These are phyloP conservation scores for Silurus meridionalis DNA, from an alignment of 2,113 vertebrate genomes.

Conservation along the genomic window DNA sequence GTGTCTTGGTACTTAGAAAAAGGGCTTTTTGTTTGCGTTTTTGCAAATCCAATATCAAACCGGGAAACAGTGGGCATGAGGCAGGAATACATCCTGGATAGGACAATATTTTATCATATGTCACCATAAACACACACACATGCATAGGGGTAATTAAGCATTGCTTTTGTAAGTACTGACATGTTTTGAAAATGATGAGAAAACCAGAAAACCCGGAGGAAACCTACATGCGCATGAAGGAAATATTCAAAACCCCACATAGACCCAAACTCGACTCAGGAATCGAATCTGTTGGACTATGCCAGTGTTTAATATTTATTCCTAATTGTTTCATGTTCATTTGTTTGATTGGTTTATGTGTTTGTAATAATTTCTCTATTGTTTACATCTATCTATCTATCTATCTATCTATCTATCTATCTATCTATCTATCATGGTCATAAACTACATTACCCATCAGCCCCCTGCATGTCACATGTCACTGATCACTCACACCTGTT, in stretches of 20 bases:
- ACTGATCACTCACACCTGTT: no score
- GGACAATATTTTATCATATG: not conserved
- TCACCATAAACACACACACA: not conserved
- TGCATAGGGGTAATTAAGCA: not conserved
- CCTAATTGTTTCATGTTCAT: not conserved
- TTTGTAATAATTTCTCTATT: no score
- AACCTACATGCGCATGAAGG: not conserved
- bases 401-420: no score
- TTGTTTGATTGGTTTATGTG: not conserved
- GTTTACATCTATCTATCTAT: not conserved
- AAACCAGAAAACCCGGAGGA: not conserved
- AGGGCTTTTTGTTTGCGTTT: not conserved
- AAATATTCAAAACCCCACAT: not conserved
- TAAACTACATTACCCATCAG: no score
- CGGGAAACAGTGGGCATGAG: not conserved
- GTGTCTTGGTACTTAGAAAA: not conserved
- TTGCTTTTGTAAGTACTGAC: not conserved
- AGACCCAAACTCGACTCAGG: not conserved
- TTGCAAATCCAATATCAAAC: not conserved
- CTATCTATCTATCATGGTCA: no score
- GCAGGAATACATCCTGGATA: not conserved
- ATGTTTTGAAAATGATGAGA: not conserved
- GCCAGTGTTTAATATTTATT: not conserved
- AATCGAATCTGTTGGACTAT: not conserved
- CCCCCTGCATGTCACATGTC: no score